Base-by-base conservation (phyloP, 1,140 invertebrate genomes). In the Helicoverpa armigera region DNA sequence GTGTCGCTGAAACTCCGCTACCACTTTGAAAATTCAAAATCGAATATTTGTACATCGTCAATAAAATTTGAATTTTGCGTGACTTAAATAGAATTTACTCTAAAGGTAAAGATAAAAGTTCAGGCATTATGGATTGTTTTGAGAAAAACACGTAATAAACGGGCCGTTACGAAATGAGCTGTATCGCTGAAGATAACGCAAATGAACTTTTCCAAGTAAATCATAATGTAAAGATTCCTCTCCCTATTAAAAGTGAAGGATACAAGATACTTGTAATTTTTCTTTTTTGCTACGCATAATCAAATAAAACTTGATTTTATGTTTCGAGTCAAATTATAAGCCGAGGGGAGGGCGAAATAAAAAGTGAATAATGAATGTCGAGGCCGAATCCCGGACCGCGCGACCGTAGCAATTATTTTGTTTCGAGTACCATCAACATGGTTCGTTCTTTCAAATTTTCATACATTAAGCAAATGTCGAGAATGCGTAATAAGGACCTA, bases 221-320 rank as follows among this genome's bases (percentile, higher is more conserved):
- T 87, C 80, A 77, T 81, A 86, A 83, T 79, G 79, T 86, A 82
- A 83, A 86, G 81, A 87, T 81, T 89, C 87, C 78, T 84, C 82
- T 88, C 82, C 79, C 86, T 87, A 87, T 92, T 90, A 89, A 88
- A 88, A 88, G 85, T 90, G 87, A 89, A 89, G 88, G 85, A 88
- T 86, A 88, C 83, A 88, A 90, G 87, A 88, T 91, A 86, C 89
- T 90, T 81, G 80, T 81, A 85, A 77, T 91, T 89, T 86, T 88
- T 83, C 84, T 88, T 78, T 90, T 91, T 90, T 92, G 88, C 86
- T 88, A 89, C 88, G 88, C 85, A 89, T 93, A 93, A 95, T 94
- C 90, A 92, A 95, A 93, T 93, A 93, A 94, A 94, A 94, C 91
- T 93, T 93, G 92, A 95, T 95, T 94, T 95, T 94, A 94, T 94